Base-by-base conservation (phyloP, 1,140 invertebrate genomes). In the Lepidotrigona ventralis region DNA sequence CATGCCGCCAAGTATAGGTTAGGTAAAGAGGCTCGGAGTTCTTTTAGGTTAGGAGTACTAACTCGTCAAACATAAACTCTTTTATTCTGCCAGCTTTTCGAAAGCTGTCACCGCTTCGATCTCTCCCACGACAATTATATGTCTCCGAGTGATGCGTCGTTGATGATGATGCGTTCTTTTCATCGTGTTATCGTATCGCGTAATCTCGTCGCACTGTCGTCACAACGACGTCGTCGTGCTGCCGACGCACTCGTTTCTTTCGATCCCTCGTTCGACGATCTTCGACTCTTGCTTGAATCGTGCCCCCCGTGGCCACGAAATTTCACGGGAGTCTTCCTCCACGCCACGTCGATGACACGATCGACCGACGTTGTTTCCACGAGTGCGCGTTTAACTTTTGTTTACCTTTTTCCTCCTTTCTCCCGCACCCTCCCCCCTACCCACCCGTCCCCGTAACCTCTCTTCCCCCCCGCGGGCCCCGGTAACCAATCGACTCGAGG, bases 311-410 rank as follows among this genome's bases (percentile, higher is more conserved):
- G 21, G 8, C 21, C 53, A 70, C 66, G 56, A 74, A 75, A 68
- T 54, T 77, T 21, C 39, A 68, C 64, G 63, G 74, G 73, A 70
- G 77, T 77, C 72, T 77, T 77, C 64, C 81, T 82, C 39, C 76
- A 81, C 80, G 80, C 76, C 63, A 76, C 33, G 58, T 82, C 63
- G 73, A 12, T 33, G 63, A 60, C 80, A 63, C 53, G 39, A 64
- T 69, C 73, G 63, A 46, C 33, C 80, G 73, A 77, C 70, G 79
- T 77, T 68, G 74, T 54, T 83, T 46, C 39, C 66, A 46, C 64
- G 19, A 60, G 74, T 53, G 64, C 64, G 73, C 8, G 33, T 77
- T 82, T 82, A 77, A 82, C 74, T 82, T 82, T 77, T 77, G 81
- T 77, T 82, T 82, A 82, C 74, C 77, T 77, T 77, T 51, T 8